phyloP scores from a whole-genome alignment of 1,140 invertebrate species.

The Sesamia nonagrioides region DNA sequence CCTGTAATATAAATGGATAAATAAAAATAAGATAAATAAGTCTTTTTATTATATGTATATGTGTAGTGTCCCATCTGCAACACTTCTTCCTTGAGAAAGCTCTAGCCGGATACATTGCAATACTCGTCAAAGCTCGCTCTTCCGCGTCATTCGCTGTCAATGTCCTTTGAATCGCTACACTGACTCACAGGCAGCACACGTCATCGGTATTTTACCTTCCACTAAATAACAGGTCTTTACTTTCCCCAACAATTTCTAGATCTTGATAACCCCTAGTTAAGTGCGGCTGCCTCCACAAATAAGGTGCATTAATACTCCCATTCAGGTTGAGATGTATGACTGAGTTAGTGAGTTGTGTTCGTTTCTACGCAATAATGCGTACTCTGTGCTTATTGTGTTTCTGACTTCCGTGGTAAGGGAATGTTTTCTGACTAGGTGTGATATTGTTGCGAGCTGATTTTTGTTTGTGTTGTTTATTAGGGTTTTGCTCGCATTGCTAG shows the following conservation, averaged over 20 bases:
- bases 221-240: conserved; percentile 4
- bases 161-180: background rate
- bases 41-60: too few relatives aligned
- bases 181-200: conserved; percentile 16
- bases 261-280: conserved; percentile 27
- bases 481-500: too few relatives aligned
- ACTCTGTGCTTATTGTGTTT: conserved; percentile 6
- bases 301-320: conserved; percentile 34
- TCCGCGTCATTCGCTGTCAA: conserved; percentile 5
- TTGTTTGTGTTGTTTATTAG: background rate
- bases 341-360: conserved; percentile 26
- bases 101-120: background rate
- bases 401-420: conserved; percentile 17
- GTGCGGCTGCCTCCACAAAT: conserved; percentile 5
- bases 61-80: too few relatives aligned
- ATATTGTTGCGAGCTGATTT: conserved; percentile 11
- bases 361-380: conserved; percentile 23
- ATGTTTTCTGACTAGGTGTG: conserved; percentile 29
- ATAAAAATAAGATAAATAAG: too few relatives aligned
- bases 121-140: background rate
- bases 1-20: too few relatives aligned
- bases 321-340: conserved; percentile 19
- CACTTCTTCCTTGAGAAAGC: too few relatives aligned
- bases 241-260: conserved; percentile 30
- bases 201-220: conserved; percentile 23